These are phyloP conservation scores for Pseudachorutes palmiensis DNA, from an alignment of 1,140 invertebrate genomes.

Conservation along the genomic window DNA sequence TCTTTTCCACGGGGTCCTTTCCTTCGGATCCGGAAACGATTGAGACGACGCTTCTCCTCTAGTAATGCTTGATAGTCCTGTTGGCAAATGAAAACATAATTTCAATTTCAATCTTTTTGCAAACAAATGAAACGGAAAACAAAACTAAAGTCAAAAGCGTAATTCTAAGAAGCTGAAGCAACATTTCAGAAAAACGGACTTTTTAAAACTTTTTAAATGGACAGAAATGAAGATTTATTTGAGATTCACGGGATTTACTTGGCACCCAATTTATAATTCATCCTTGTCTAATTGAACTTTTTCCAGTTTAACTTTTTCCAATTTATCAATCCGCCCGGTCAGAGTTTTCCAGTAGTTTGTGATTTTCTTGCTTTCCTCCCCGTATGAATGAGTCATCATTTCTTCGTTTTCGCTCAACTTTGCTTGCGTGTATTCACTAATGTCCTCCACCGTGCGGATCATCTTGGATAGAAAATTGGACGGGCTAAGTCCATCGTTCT, in stretches of 20 bases:
- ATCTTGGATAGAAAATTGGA: background rate
- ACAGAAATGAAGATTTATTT: too few species aligned
- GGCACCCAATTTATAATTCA: background rate
- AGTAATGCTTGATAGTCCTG: constrained; percentile 58
- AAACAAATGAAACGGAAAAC: too few species aligned
- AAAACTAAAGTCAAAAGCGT: too few species aligned
- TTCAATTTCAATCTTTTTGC: too few species aligned
- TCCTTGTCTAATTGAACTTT: background rate
- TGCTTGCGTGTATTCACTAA: background rate
- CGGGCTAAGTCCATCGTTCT: background rate
- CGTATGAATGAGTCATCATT: background rate
- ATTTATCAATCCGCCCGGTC: background rate
- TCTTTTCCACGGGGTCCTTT: constrained; percentile 53
- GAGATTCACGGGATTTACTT: too few species aligned
- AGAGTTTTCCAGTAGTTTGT: background rate
- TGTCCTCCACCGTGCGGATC: background rate
- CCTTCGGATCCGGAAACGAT: constrained; percentile 45
- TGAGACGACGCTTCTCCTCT: constrained; percentile 53
- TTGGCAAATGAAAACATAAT: constrained; percentile 24
- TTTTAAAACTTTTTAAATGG: too few species aligned
- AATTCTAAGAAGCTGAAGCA: too few species aligned
- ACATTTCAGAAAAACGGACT: too few species aligned
- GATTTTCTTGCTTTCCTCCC: background rate
- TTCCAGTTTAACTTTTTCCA: too few species aligned
- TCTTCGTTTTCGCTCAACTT: background rate